Evolutionary conservation across 2,888 invertebrate genomes (phyloP).

Genomic region (Lycophotia porphyrea): DNA sequence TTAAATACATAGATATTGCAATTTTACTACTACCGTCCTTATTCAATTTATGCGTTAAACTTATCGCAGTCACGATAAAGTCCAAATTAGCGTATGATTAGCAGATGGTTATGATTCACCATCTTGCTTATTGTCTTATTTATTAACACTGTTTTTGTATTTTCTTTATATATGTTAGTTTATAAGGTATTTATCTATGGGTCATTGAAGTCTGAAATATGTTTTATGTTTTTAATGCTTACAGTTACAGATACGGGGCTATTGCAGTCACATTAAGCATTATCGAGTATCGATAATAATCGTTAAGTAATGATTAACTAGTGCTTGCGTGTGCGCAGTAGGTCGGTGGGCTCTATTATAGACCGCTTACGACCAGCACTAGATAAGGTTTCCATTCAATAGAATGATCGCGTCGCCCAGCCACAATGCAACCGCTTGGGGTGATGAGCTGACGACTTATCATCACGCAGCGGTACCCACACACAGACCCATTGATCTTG

Average conservation of each 20-base stretch:
- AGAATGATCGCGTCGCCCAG: slow-evolving; percentile 45
- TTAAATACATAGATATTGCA: slow-evolving; percentile 44
- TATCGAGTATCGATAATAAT: slow-evolving; percentile 72
- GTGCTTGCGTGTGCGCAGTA: slow-evolving; percentile 68
- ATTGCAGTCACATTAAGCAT: slow-evolving; percentile 71
- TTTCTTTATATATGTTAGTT: too few relatives aligned
- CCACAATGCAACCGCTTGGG: slow-evolving; percentile 36
- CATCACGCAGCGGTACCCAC: slow-evolving; percentile 22
- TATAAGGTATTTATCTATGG: too few relatives aligned
- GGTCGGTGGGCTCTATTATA: slow-evolving; percentile 59
- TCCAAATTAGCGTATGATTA: slow-evolving; percentile 47
- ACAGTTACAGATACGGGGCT: slow-evolving; percentile 66
- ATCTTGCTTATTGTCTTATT: too few relatives aligned
- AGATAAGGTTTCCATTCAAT: slow-evolving; percentile 69
- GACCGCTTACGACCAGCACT: slow-evolving; percentile 70
- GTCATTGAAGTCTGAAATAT: too few relatives aligned
- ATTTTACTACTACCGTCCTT: slow-evolving; percentile 33
- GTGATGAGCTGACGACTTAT: slow-evolving; percentile 30
- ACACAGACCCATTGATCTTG: slow-evolving; percentile 33
- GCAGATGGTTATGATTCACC: slow-evolving; percentile 56
- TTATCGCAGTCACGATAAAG: slow-evolving; percentile 48
- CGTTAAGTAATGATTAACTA: slow-evolving; percentile 70
- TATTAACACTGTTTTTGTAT: too few relatives aligned
- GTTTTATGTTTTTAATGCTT: too few relatives aligned
- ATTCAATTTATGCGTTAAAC: slow-evolving; percentile 31